phyloP scores from a whole-genome alignment of 2,113 vertebrate genomes.

The Conger conger region DNA sequence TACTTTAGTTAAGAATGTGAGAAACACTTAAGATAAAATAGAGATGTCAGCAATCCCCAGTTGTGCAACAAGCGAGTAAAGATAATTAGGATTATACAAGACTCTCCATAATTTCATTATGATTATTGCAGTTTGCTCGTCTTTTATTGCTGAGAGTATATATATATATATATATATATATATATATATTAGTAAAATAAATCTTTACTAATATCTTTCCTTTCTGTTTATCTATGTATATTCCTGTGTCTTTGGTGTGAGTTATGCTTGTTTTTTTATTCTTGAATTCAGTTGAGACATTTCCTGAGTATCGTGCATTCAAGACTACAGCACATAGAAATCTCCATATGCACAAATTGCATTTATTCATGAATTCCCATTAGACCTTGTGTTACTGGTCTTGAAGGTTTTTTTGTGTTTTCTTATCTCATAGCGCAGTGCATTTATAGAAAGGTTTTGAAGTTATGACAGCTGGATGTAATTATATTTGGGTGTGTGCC shows the following conservation, averaged over 20 bases:
- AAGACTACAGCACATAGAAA: background rate
- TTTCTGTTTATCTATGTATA: background rate
- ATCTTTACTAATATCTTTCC: background rate
- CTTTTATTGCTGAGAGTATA: background rate
- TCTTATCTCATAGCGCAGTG: background rate
- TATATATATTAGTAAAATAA: no score
- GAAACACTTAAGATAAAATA: background rate
- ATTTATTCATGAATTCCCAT: slow-evolving; percentile 2
- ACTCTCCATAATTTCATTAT: background rate
- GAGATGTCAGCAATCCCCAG: background rate
- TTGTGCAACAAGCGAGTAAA: background rate
- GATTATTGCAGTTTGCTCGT: background rate
- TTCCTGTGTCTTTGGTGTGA: background rate
- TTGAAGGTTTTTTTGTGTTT: background rate
- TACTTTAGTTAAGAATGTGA: background rate
- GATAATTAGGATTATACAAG: background rate
- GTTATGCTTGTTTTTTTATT: background rate
- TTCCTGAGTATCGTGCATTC: background rate
- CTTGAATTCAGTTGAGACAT: background rate
- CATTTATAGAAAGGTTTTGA: background rate
- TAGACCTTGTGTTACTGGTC: background rate
- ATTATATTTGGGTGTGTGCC: background rate
- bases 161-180: no score
- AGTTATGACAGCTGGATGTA: background rate
- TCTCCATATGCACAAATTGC: background rate